Evolutionary conservation across 2,888 invertebrate genomes (phyloP), one percentile per base, ranked within the genome.

Genomic region (Phengaris arion): DNA sequence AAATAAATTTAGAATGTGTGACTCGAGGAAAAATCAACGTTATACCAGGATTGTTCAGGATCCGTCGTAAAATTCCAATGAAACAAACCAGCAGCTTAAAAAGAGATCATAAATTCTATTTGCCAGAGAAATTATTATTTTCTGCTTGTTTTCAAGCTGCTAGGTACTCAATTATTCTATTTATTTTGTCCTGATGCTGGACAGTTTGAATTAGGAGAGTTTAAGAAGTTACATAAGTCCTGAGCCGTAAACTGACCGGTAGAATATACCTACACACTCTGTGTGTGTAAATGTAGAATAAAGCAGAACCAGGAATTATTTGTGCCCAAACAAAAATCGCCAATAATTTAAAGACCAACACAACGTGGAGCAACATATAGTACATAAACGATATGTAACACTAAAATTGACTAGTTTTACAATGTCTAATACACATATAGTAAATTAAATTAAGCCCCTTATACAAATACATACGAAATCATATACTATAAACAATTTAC

Each of bases 121-220:
- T 35, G 35, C 35, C 0, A 15, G 8, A 57, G n/a, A n/a, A 57
- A 15, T 15, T 15, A 9, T 9, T 57, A 57, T 57, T 35, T 35
- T 2, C 35, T 57, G 57, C 57, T 57, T 4, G 15, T 8, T 57
- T 57, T 57, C 9, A 15, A 22, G 15, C 10, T 15, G 48, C 48
- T 48, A 48, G 48, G 8, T 35, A 35, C 2, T 35, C 35, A 35
- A 3, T 35, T 35, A 0, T 35, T 35, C 35, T 35, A 5, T 7
- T 48, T 81, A 83, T 52, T 12, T 12, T 10, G 52, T 52, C 52
- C 52, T 52, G 52, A 52, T 52, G 10, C 52, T 10, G 9, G 12
- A 10, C 52, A 52, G 52, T 5, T 52, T 52, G 48, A 48, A 8
- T 48, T 48, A 8, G 7, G 6, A 48, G 7, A 35, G 48, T 48